phyloP scores from a whole-genome alignment of 2,888 invertebrate species.

The Cordilura impudica region DNA sequence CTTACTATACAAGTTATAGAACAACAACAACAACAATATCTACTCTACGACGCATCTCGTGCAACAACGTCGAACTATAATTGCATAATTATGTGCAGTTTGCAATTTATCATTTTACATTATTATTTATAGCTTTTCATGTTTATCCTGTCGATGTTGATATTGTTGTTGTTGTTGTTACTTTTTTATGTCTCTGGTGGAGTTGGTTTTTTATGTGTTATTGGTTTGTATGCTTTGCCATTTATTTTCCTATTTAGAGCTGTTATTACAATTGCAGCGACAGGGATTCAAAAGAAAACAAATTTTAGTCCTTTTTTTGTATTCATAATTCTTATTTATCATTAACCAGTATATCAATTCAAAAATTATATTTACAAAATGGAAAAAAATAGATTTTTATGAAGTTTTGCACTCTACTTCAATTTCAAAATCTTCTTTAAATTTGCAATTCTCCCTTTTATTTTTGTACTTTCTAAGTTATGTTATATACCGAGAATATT shows the following conservation, averaged over 20 bases:
- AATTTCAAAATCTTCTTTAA: too few species aligned
- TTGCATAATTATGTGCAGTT: slow-evolving; percentile 78
- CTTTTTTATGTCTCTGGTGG: slow-evolving; percentile 12
- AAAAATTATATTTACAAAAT: too few species aligned
- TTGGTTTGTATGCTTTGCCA: not conserved
- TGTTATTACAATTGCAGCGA: not conserved
- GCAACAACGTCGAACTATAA: slow-evolving; percentile 76
- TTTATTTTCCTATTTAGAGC: not conserved
- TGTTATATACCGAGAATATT: too few species aligned
- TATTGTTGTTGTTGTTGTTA: slow-evolving; percentile 18
- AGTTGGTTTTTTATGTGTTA: slow-evolving; percentile 3
- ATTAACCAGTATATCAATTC: too few species aligned
- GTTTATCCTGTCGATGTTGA: slow-evolving; percentile 59
- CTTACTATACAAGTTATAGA: not conserved
- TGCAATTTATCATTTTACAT: slow-evolving; percentile 78
- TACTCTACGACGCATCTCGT: slow-evolving; percentile 47
- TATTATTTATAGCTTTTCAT: slow-evolving; percentile 70
- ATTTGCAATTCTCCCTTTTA: too few species aligned
- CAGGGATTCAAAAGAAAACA: not conserved
- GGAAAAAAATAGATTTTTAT: too few species aligned
- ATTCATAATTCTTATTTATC: too few species aligned
- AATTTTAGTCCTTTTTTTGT: too few species aligned
- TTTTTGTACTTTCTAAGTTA: too few species aligned
- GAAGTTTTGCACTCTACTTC: too few species aligned
- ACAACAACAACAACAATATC: slow-evolving; percentile 20